phyloP scores from a whole-genome alignment of 2,113 vertebrate genomes.

The Heterochromis multidens region DNA sequence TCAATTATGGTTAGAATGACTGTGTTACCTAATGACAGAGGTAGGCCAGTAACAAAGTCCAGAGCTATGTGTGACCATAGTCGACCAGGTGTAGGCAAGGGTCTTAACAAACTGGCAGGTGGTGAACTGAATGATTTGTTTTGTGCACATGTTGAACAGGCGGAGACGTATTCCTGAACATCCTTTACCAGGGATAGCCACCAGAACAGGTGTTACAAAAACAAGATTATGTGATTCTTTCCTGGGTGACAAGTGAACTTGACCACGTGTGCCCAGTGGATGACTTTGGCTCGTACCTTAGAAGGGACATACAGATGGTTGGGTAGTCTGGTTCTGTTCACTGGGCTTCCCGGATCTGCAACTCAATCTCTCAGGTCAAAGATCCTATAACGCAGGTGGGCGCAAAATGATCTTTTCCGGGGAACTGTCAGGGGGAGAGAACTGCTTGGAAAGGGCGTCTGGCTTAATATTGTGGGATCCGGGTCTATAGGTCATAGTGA shows the following conservation, averaged over 20 bases:
- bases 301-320: not conserved
- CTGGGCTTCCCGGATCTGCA: not conserved
- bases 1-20: not conserved
- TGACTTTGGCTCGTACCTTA: not conserved
- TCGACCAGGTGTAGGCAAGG: accelerated
- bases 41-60: not conserved
- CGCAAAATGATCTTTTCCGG: too few relatives aligned
- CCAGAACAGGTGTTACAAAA: not conserved
- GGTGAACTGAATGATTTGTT: not conserved
- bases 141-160: not conserved
- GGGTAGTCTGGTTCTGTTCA: not conserved
- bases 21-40: not conserved
- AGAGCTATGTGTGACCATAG: not conserved
- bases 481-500: too few relatives aligned
- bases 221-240: not conserved
- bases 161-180: not conserved
- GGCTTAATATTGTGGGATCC: too few relatives aligned
- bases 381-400: too few relatives aligned
- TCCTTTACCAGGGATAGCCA: not conserved
- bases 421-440: too few relatives aligned
- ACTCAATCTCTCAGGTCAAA: too few relatives aligned
- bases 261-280: not conserved
- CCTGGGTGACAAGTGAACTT: not conserved
- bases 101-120: not conserved
- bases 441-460: too few relatives aligned